A percentile compares a stretch with the other conserved stretches of the same genome.
phyloP scores from a whole-genome alignment of 2,113 vertebrate genomes.

The Marcusenius ussheri region DNA sequence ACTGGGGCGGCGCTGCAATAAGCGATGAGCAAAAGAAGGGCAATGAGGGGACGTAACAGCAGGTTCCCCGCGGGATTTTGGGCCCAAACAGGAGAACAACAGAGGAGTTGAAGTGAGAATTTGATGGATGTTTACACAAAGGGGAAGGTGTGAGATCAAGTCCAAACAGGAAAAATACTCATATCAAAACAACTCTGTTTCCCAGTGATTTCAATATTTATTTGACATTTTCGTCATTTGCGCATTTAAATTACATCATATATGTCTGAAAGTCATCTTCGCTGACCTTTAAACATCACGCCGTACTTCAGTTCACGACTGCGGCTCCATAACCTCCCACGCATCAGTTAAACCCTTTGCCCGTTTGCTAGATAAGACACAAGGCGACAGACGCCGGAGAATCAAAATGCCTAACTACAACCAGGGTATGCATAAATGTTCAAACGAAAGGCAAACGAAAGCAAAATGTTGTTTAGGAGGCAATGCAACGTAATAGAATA shows the following conservation, averaged over 20 bases:
- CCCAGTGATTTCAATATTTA: conserved; percentile 57
- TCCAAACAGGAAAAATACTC: not conserved
- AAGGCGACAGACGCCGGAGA: conserved; percentile 41
- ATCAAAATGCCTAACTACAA: conserved; percentile 28
- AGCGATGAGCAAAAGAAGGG: not conserved
- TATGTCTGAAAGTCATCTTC: conserved; percentile 43
- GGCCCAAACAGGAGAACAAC: not conserved
- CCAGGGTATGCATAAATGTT: conserved; percentile 33
- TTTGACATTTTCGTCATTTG: conserved; percentile 45
- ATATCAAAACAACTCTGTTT: conserved; percentile 14
- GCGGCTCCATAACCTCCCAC: conserved; percentile 24
- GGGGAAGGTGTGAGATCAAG: not conserved
- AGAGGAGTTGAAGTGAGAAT: not conserved
- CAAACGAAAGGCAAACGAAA: conserved; percentile 1
- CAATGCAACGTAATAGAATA: not conserved
- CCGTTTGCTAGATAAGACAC: conserved; percentile 54
- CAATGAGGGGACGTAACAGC: not conserved
- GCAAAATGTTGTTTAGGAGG: not conserved
- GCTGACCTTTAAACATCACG: not conserved
- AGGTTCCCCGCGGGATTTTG: not conserved
- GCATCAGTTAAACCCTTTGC: conserved; percentile 11
- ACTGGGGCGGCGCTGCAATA: not conserved
- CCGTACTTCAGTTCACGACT: conserved; percentile 21
- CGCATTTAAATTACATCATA: conserved; percentile 53
- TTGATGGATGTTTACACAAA: not conserved